Evolutionary conservation across 2,113 vertebrate species (phyloP), one percentile per base, ranked within the genome.

Genomic region (Antidorcas marsupialis): DNA sequence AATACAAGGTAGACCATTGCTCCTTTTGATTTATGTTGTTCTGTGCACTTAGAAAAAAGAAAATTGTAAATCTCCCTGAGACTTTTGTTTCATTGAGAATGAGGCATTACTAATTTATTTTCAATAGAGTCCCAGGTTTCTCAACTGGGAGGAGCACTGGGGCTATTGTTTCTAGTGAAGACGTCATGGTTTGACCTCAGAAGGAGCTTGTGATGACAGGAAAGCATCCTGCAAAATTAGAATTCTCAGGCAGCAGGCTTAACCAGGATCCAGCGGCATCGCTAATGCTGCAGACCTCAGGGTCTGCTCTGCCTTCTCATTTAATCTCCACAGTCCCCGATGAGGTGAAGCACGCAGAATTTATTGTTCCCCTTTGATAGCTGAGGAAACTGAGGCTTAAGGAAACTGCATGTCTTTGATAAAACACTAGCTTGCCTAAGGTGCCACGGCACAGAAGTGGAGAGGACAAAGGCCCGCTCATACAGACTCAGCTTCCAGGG

Each of bases 11-110:
- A 98, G 98, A 99, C 98, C 98, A 98, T 98, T 97, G 98, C 98
- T 99, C 98, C 98, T 98, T 99, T 99, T 99, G 99, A 99, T 99
- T 99, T 99, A 99, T 99, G 98, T 99, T 99, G 99, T 98, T 98
- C 97, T 92, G 94, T 92, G 95, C 96, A 95, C 97, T 95, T 98
- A 96, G 98, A 99, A 99, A 96, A 98, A 98, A 99, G 97, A 99
- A 98, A 98, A 99, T 98, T 97, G 98, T 98, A 98, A 94, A 94
- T 98, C 98, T 98, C 71, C 28, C 92, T 64, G 97, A 98, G 98
- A 98, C 85, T 98, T 98, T 98, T 11, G 43, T 76, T 98, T 98
- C 97, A 94, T 96, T 87, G 98, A 98, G 98, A 98, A 98, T 87
- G 97, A 98, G 93, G 93, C 94, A 95, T 98, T 98, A 78, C 97